These are phyloP conservation scores for Thereva unica DNA, from an alignment of 2,888 invertebrate genomes.

Conservation along the genomic window DNA sequence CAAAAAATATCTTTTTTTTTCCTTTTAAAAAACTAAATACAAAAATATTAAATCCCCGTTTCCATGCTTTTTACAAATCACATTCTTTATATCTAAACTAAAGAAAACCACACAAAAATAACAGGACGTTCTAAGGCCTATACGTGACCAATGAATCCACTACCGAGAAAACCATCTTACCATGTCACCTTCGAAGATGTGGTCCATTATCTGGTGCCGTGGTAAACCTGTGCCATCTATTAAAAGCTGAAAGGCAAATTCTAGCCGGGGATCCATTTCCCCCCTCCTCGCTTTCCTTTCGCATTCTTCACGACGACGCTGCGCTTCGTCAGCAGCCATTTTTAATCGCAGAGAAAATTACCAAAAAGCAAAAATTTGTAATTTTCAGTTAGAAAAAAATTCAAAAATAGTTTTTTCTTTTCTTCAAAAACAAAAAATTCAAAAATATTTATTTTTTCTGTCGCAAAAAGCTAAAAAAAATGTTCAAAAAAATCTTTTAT, in stretches of 20 bases:
- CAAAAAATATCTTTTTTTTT: too few relatives aligned
- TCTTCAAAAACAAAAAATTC: neutral
- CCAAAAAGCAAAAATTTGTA: conserved; percentile 39
- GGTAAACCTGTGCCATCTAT: conserved; percentile 82
- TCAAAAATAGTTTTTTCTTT: conserved; percentile 1
- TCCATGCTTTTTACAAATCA: too few relatives aligned
- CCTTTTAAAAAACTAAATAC: too few relatives aligned
- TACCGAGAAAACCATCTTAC: conserved; percentile 55
- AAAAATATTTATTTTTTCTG: conserved; percentile 30
- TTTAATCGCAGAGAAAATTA: conserved; percentile 9
- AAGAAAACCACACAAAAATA: too few relatives aligned
- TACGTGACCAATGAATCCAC: too few relatives aligned
- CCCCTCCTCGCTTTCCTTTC: conserved; percentile 86
- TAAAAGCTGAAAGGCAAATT: conserved; percentile 86
- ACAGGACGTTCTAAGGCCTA: too few relatives aligned
- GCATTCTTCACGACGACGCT: conserved; percentile 87
- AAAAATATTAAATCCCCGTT: too few relatives aligned
- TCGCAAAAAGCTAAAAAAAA: conserved; percentile 19
- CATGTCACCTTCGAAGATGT: conserved; percentile 89
- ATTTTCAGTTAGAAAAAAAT: conserved; percentile 29
- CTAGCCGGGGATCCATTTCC: conserved; percentile 90
- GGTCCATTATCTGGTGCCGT: conserved; percentile 85
- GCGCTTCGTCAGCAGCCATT: conserved; percentile 57
- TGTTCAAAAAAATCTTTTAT: neutral
- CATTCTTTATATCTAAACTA: too few relatives aligned